Percentiles rank a stretch among this genome's conserved stretches.
These are phyloP conservation scores for Pseudoatta argentina DNA, from an alignment of 1,140 invertebrate genomes.

Conservation along the genomic window DNA sequence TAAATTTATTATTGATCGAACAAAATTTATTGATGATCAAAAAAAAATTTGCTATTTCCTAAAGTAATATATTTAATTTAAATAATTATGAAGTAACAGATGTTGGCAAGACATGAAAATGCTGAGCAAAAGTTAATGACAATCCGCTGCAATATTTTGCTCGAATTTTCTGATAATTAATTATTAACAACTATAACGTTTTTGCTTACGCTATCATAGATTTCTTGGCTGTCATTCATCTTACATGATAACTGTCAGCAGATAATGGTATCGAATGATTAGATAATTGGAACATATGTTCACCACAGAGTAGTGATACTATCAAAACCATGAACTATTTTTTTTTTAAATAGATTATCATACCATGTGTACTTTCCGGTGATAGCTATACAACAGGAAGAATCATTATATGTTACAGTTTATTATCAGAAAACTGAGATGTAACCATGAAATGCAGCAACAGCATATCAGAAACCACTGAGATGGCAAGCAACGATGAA, in stretches of 20 bases:
- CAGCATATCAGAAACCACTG: conserved; percentile 8
- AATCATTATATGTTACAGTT: conserved; percentile 68
- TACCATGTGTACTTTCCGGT: conserved; percentile 51
- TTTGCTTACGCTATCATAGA: not conserved
- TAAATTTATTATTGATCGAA: too few relatives aligned
- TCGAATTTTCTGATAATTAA: not conserved
- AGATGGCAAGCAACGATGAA: conserved; percentile 56
- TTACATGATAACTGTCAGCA: conserved; percentile 1
- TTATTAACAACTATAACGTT: not conserved
- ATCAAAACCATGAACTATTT: conserved; percentile 34
- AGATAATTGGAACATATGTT: conserved; percentile 1
- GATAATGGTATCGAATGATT: conserved; percentile 36
- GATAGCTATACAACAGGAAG: conserved; percentile 70
- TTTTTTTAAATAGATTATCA: conserved; percentile 25
- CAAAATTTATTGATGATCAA: not conserved
- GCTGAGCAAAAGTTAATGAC: not conserved
- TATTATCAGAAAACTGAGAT: conserved; percentile 66
- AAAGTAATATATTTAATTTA: not conserved
- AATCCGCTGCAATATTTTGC: not conserved
- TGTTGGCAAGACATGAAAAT: not conserved
- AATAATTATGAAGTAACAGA: not conserved
- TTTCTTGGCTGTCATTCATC: not conserved
- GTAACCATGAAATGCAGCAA: conserved; percentile 59
- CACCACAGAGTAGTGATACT: not conserved
- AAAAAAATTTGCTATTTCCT: not conserved